phyloP scores from a whole-genome alignment of 2,888 invertebrate genomes.

The Deroplatys truncata region DNA sequence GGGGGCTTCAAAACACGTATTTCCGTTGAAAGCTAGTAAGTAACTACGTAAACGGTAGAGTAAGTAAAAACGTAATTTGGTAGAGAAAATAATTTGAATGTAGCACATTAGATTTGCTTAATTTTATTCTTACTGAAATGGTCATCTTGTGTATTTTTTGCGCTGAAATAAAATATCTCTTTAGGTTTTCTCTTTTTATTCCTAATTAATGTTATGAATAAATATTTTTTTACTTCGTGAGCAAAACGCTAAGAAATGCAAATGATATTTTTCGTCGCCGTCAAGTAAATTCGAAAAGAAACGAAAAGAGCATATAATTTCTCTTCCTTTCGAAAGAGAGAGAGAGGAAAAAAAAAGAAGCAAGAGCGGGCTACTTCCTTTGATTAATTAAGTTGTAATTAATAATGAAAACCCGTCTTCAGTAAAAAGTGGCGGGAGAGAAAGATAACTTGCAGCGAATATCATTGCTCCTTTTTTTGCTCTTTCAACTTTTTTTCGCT shows the following conservation, averaged over 20 bases:
- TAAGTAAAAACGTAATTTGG: too few relatives aligned
- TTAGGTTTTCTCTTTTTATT: too few relatives aligned
- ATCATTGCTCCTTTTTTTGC: neutral
- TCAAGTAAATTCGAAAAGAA: neutral
- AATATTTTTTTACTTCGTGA: neutral
- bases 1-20: too few relatives aligned
- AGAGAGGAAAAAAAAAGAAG: neutral
- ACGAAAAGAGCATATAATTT: neutral
- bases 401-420: constrained; percentile 24
- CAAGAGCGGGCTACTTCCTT: neutral
- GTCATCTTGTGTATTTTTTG: too few relatives aligned
- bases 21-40: too few relatives aligned
- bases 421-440: constrained; percentile 15
- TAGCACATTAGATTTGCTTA: too few relatives aligned
- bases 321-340: neutral
- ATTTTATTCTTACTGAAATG: too few relatives aligned
- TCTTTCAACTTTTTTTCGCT: neutral
- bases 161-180: too few relatives aligned
- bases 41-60: too few relatives aligned
- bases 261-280: neutral
- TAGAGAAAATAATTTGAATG: too few relatives aligned
- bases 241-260: neutral
- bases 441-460: constrained; percentile 11
- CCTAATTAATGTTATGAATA: neutral
- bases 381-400: constrained; percentile 30